Conservation (phyloP, 2,888 invertebrate genomes). For the Ormyrus thymus region DNA sequence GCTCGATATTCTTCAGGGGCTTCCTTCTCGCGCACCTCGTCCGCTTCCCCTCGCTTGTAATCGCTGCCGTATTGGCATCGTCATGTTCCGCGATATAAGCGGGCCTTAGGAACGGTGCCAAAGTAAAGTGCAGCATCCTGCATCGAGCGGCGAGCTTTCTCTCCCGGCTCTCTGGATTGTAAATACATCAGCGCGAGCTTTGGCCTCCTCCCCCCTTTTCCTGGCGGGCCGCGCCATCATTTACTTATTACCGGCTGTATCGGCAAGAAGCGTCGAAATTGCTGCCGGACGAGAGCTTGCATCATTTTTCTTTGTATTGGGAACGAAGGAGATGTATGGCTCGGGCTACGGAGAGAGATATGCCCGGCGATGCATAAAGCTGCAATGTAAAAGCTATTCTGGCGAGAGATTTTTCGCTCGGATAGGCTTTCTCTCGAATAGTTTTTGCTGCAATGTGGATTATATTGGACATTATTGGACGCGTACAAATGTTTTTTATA, state of each 20-base stretch:
- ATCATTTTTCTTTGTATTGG: conserved; percentile 47
- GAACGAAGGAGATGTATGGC: conserved; percentile 5
- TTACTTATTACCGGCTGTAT: conserved; percentile 48
- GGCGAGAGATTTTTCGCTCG: too few relatives aligned
- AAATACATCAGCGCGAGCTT: conserved; percentile 45
- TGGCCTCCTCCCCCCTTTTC: background rate
- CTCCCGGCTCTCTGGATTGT: conserved; percentile 31
- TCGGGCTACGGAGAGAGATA: background rate
- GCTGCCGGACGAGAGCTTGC: background rate
- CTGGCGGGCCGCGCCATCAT: conserved; percentile 14
- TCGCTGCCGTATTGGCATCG: conserved; percentile 45
- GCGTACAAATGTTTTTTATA: too few relatives aligned
- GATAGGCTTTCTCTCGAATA: too few relatives aligned
- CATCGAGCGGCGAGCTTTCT: background rate
- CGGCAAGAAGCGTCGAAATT: conserved; percentile 27
- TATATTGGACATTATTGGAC: too few relatives aligned
- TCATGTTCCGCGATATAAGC: conserved; percentile 31
- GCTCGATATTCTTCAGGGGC: conserved; percentile 17
- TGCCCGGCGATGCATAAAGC: background rate
- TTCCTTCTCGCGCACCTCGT: background rate
- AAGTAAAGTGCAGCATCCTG: conserved; percentile 47
- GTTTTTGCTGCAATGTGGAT: too few relatives aligned
- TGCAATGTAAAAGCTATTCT: too few relatives aligned
- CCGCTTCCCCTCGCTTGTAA: conserved; percentile 25
- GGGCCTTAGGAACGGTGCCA: conserved; percentile 45